phyloP scores from a whole-genome alignment of 2,113 vertebrate genomes.

The Mesitornis unicolor region DNA sequence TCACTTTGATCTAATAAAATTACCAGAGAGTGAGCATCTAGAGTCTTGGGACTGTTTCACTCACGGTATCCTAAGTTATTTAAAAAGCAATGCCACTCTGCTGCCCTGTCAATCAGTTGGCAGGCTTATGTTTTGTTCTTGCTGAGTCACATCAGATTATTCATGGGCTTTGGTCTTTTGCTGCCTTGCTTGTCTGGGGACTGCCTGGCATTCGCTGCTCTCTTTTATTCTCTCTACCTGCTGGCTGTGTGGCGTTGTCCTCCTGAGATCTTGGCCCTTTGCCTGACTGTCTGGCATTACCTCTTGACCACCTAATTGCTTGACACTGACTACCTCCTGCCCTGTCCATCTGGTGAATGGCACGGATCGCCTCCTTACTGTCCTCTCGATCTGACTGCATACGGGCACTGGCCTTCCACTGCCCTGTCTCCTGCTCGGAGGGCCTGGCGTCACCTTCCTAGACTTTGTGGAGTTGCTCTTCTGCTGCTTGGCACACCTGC shows the following conservation, averaged over 20 bases:
- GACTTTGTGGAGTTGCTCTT: conserved; percentile 49
- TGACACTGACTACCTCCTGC: conserved; percentile 37
- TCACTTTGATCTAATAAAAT: conserved; percentile 60
- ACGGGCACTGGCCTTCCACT: conserved; percentile 20
- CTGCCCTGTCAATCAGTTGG: conserved; percentile 18
- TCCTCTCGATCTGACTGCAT: neutral
- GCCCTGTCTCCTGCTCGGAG: neutral
- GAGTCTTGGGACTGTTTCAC: conserved; percentile 58
- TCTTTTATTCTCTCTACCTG: conserved; percentile 58
- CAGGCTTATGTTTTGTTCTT: conserved; percentile 45
- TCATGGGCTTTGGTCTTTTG: conserved; percentile 27
- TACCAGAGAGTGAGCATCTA: conserved; percentile 65
- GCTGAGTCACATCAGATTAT: neutral
- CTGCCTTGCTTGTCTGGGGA: conserved; percentile 10
- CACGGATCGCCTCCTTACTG: conserved; percentile 3
- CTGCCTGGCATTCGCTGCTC: conserved; percentile 25
- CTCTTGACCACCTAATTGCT: conserved; percentile 51
- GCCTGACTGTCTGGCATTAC: conserved; percentile 57
- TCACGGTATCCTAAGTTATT: conserved; percentile 44
- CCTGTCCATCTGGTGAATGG: conserved; percentile 21
- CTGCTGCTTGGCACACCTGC: conserved; percentile 68
- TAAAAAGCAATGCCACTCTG: conserved; percentile 47
- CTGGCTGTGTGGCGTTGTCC: conserved; percentile 42
- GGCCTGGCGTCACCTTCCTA: conserved; percentile 54
- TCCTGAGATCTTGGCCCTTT: conserved; percentile 50